Evolutionary conservation across 2,113 vertebrate species (phyloP), one percentile per base, ranked within the genome.

Genomic region (Gracilinanus agilis): DNA sequence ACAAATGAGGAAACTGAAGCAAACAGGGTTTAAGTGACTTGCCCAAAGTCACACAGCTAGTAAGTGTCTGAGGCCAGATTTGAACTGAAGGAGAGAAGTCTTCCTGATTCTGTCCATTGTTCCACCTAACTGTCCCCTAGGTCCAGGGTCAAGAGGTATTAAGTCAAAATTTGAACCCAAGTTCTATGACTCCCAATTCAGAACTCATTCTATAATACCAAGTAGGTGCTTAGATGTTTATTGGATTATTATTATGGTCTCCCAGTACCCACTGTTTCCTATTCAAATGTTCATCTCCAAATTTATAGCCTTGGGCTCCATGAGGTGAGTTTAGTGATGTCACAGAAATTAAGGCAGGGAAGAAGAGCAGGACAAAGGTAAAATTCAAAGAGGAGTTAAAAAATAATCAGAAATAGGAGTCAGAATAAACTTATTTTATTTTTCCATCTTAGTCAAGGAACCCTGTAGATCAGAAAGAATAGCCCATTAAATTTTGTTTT

Each of bases 351-450:
- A n/a, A 75, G 19, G n/a, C 67, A 83, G 67, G 67, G n/a, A 83
- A 83, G 67, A 83, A 83, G 13, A 67, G 29, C 34, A 75, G 34
- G 34, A 21, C 13, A 40, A 83, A 83, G 67, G 67, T 83, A 83
- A 83, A 83, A 83, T 83, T 13, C n/a, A 83, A 25, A 83, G n/a
- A 19, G 19, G 5, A n/a, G n/a, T n/a, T n/a, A 40, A 83, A 53
- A 21, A 34, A 0, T 21, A 91, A 9, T 40, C 34, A 24, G 90
- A 23, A 92, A 53, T 55, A 93, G n/a, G 11, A n/a, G 12, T 19
- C 10, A 27, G 34, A 58, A 2, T 0, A 19, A 3, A 75, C 1
- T 54, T 34, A 9, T 90, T 96, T 96, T 96, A 97, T 96, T 97
- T 58, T 89, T 95, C 94, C 25, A 44, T 34, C 90, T 91, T 21